Evolutionary conservation across 2,888 invertebrate species (phyloP).

Genomic region (Sesamia inferens): DNA sequence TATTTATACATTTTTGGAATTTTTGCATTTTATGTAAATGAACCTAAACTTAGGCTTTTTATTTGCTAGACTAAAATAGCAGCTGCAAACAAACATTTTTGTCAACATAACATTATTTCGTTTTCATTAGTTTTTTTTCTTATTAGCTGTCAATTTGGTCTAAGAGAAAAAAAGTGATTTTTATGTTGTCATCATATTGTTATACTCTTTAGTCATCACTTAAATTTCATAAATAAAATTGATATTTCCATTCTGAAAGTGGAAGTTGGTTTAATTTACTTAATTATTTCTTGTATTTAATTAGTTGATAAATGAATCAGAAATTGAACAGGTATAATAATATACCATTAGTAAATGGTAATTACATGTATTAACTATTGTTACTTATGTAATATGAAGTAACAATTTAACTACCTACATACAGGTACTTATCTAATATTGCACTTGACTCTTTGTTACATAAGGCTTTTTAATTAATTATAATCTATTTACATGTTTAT

Average conservation of each 20-base stretch:
- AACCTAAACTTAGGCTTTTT: too few relatives aligned
- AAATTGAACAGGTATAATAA: not conserved
- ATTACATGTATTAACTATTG: slow-evolving; percentile 6
- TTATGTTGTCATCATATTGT: not conserved
- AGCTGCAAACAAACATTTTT: too few relatives aligned
- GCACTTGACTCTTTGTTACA: not conserved
- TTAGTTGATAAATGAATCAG: not conserved
- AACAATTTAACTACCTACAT: too few relatives aligned
- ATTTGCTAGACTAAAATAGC: too few relatives aligned
- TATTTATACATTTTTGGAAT: too few relatives aligned
- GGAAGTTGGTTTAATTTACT: not conserved
- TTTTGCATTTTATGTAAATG: not conserved
- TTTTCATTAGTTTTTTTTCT: too few relatives aligned
- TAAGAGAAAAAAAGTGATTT: not conserved
- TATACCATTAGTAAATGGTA: slow-evolving; percentile 6
- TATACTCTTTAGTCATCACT: too few relatives aligned
- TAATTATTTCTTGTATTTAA: not conserved
- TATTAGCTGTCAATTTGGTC: not conserved
- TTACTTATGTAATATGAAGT: too few relatives aligned
- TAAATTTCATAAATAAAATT: too few relatives aligned
- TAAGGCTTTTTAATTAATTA: not conserved
- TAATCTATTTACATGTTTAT: not conserved
- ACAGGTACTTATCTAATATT: too few relatives aligned
- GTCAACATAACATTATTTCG: too few relatives aligned
- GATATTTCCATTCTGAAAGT: not conserved